Evolutionary conservation across 2,113 vertebrate species (phyloP).

Genomic region (Sylvietta virens): DNA sequence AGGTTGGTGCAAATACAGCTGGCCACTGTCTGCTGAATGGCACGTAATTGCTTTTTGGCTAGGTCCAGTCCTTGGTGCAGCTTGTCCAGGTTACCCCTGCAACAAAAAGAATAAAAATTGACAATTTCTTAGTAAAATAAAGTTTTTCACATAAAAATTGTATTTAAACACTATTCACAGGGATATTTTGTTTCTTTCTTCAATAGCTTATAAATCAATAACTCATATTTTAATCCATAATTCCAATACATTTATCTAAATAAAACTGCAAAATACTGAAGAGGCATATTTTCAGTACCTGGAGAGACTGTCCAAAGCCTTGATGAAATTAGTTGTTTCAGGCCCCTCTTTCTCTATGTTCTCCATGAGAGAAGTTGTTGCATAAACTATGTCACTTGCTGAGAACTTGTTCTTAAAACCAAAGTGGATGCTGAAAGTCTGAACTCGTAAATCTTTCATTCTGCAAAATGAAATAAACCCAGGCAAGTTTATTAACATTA

Average conservation of each 20-base stretch:
- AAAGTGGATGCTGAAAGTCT: conserved; percentile 94
- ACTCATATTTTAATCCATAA: neutral
- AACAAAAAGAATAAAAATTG: neutral
- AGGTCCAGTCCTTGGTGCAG: conserved; percentile 86
- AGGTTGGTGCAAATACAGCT: conserved; percentile 97
- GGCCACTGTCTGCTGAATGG: conserved; percentile 92
- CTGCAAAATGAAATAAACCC: conserved; percentile 56
- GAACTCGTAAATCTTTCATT: conserved; percentile 93
- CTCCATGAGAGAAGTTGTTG: conserved; percentile 86
- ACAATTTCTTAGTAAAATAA: neutral
- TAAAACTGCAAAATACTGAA: neutral
- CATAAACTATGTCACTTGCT: conserved; percentile 91
- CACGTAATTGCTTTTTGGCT: conserved; percentile 90
- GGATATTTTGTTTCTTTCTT: neutral
- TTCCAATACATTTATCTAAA: neutral
- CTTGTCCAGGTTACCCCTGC: conserved; percentile 87
- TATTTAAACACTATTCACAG: neutral
- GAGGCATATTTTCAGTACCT: conserved; percentile 71
- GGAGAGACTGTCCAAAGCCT: conserved; percentile 92
- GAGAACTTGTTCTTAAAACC: conserved; percentile 97
- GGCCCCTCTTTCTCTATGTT: conserved; percentile 81
- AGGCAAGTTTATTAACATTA: neutral
- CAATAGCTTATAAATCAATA: neutral
- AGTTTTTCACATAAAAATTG: neutral
- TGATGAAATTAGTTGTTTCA: conserved; percentile 86